Evolutionary conservation across 1,140 invertebrate genomes (phyloP), one percentile per base, ranked within the genome.

Genomic region (Aphelenchoides avenae): DNA sequence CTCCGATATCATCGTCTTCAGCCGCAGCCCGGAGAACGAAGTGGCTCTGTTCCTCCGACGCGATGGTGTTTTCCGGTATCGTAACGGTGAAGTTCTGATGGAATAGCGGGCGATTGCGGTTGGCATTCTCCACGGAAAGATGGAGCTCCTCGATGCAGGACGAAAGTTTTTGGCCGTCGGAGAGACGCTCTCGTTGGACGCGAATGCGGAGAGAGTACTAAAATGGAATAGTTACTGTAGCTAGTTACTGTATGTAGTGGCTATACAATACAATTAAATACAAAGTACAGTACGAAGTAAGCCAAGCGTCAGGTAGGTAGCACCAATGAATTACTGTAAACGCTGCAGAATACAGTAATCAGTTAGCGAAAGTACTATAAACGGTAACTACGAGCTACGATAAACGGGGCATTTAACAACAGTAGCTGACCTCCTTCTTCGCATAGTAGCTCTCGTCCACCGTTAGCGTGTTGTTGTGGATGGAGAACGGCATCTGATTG

Each of bases 1-100:
- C 27, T 30, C 63, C 61, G 13, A 61, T 27, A 57, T 64, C 63
- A 5, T 50, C 63, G 46, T 64, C 61, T n/a, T 24, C 15, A 5
- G 61, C 61, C 22, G 58, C 26, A 27, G 60, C 4, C 40, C 47
- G 27, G 22, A 64, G 11, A 13, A 64, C n/a, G 43, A 65, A 66
- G 37, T 65, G 27, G 11, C 13, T 15, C 22, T 52, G 31, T n/a
- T 13, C 41, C 3, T 18, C 3, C 41, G 59, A 18, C 9, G 53
- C 41, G 11, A 13, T 62, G 31, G 36, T 13, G 20, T 66, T 66
- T 41, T 64, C 61, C 36, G 42, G 47, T 7, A 66, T 27, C n/a
- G 29, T 27, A 13, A 64, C 30, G 5, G 42, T 18, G 34, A 56
- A 52, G 7, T 37, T 20, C 11, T 15, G 15, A 11, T 58, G 41